phyloP scores from a whole-genome alignment of 2,113 vertebrate genomes.

The Osmerus eperlanus region DNA sequence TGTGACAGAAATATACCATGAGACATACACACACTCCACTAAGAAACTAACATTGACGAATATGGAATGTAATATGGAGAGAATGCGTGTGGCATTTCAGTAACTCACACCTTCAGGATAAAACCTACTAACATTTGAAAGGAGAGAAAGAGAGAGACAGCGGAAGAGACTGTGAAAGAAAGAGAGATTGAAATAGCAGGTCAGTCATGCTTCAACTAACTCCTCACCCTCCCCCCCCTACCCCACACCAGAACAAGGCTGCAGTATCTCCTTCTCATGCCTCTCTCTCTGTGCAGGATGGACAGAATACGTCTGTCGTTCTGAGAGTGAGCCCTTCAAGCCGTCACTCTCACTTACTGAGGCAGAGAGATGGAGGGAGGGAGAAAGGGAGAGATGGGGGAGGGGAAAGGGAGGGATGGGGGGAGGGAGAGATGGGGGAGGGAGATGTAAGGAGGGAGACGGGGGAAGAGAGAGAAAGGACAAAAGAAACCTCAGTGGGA shows the following conservation, averaged over 20 bases:
- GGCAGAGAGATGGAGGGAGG: not conserved
- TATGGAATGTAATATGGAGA: not conserved
- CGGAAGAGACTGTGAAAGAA: not conserved
- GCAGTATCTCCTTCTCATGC: not conserved
- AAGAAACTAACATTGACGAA: not conserved
- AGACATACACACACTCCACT: too few species aligned
- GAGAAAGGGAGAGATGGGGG: not conserved
- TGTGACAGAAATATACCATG: too few species aligned
- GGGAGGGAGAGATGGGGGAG: too few species aligned
- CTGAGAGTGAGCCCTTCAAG: not conserved
- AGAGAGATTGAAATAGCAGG: not conserved
- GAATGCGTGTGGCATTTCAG: not conserved
- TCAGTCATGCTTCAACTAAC: not conserved
- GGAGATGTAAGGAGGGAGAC: too few species aligned
- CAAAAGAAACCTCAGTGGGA: too few species aligned
- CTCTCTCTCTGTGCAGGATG: not conserved
- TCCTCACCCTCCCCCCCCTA: not conserved
- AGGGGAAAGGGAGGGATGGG: not conserved
- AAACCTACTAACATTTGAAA: conserved; percentile 9
- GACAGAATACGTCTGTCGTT: not conserved
- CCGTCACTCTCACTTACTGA: not conserved
- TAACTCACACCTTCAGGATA: not conserved
- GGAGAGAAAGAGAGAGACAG: not conserved
- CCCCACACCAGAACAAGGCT: not conserved
- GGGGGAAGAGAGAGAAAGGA: too few species aligned